Percentiles rank a stretch among this genome's conserved stretches.
Evolutionary conservation across 2,888 invertebrate genomes (phyloP).

Genomic region (Diarsia dahlii): DNA sequence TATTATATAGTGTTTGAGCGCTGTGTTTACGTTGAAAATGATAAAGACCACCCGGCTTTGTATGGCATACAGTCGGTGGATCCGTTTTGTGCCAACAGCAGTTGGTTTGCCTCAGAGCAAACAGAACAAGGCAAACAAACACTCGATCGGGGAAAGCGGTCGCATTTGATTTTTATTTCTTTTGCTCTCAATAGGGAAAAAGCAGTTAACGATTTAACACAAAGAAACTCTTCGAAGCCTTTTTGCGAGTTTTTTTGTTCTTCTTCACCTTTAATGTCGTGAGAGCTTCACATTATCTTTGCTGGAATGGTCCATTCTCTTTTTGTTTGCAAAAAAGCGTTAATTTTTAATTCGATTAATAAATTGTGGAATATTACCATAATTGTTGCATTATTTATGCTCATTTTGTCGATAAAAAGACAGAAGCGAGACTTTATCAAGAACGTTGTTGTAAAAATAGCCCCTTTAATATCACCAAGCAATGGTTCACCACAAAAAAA

Average conservation of each 20-base stretch:
- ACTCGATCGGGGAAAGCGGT: slow-evolving; percentile 82
- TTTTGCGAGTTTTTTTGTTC: slow-evolving; percentile 56
- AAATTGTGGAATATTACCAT: slow-evolving; percentile 1
- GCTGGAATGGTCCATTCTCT: slow-evolving; percentile 50
- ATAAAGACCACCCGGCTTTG: slow-evolving; percentile 89
- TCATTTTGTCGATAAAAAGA: not conserved
- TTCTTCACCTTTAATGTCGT: slow-evolving; percentile 59
- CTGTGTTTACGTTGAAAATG: slow-evolving; percentile 87
- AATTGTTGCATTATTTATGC: slow-evolving; percentile 4
- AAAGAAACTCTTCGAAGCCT: slow-evolving; percentile 65
- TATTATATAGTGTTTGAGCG: slow-evolving; percentile 83
- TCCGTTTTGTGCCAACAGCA: slow-evolving; percentile 81
- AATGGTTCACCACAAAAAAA: not conserved
- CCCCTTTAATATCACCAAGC: not conserved
- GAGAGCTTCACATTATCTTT: slow-evolving; percentile 60
- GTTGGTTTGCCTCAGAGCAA: slow-evolving; percentile 88
- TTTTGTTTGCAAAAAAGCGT: slow-evolving; percentile 54
- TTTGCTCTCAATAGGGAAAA: slow-evolving; percentile 66
- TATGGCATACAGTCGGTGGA: slow-evolving; percentile 77
- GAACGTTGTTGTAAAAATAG: not conserved
- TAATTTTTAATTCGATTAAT: slow-evolving; percentile 40
- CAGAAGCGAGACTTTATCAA: too few relatives aligned
- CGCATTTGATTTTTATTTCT: slow-evolving; percentile 77
- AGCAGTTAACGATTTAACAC: slow-evolving; percentile 73
- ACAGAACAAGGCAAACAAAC: slow-evolving; percentile 86